A percentile compares a stretch with the other conserved stretches of the same genome.
Evolutionary conservation across 2,797 vertebrate species (phyloP).

Genomic region (Emys orbicularis): DNA sequence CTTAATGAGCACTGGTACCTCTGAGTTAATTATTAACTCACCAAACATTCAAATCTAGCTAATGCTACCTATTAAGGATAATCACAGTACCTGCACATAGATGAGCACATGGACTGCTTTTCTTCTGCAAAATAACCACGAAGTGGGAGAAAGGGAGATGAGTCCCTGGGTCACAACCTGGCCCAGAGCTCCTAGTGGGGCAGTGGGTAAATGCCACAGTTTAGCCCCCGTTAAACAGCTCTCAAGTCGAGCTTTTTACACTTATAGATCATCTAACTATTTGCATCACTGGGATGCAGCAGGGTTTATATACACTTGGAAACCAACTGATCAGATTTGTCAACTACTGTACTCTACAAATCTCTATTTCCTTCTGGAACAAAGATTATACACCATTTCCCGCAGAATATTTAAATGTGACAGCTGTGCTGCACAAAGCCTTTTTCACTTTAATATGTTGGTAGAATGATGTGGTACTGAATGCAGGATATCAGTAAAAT

Average conservation of each 20-base stretch:
- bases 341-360: not conserved
- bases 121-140: not conserved
- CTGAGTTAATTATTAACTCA: constrained; percentile 9
- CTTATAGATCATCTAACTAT: not conserved
- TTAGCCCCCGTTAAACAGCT: not conserved
- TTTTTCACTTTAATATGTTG: not conserved
- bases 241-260: not conserved
- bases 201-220: not conserved
- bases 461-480: not conserved
- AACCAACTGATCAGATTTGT: not conserved
- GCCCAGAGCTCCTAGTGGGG: not conserved
- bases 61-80: constrained; percentile 6
- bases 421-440: not conserved
- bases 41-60: not conserved
- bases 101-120: not conserved
- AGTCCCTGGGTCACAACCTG: not conserved
- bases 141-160: not conserved
- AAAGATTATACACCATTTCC: not conserved
- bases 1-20: not conserved
- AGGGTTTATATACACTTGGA: not conserved
- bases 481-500: not conserved
- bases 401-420: rapidly evolving
- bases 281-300: not conserved
- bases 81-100: not conserved
- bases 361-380: not conserved